Conservation (phyloP, 1,140 invertebrate genomes). For the Hyles vespertilio region DNA sequence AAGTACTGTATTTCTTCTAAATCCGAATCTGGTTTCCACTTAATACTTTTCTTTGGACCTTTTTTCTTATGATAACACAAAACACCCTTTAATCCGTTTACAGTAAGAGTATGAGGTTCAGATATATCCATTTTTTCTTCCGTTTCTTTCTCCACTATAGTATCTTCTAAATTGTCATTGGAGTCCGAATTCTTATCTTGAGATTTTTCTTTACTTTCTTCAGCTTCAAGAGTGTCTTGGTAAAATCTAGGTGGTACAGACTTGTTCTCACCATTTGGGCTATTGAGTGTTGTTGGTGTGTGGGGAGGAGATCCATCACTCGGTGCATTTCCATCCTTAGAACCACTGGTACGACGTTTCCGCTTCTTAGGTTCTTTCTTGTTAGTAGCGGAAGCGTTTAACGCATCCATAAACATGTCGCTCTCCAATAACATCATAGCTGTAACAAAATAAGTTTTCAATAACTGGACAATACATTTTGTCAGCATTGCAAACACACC, state of each 20-base stretch:
- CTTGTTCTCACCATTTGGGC: conserved; percentile 63
- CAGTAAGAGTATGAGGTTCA: conserved; percentile 53
- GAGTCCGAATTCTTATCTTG: conserved; percentile 34
- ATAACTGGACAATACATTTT: too few species aligned
- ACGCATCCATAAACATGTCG: conserved; percentile 93
- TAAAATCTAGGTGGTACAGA: conserved; percentile 88
- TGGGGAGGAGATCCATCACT: conserved; percentile 68
- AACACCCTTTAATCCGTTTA: conserved; percentile 79
- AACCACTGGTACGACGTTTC: conserved; percentile 82
- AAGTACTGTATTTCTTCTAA: conserved; percentile 91
- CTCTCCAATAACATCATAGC: conserved; percentile 89
- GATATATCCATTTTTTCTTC: conserved; percentile 68
- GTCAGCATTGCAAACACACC: too few species aligned
- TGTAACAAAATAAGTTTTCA: conserved; percentile 70
- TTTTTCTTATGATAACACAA: conserved; percentile 81
- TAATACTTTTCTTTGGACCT: conserved; percentile 88
- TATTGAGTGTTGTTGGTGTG: conserved; percentile 58
- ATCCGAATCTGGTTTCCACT: conserved; percentile 88
- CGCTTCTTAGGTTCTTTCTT: conserved; percentile 86
- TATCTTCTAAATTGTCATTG: conserved; percentile 33
- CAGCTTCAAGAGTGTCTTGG: conserved; percentile 90
- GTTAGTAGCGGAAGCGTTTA: conserved; percentile 83
- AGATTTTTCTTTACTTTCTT: conserved; percentile 70
- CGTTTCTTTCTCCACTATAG: conserved; percentile 64
- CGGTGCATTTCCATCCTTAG: conserved; percentile 77